A percentile compares a stretch with the other conserved stretches of the same genome.
These are phyloP conservation scores for Drosophila flavopinicola DNA, from an alignment of 2,888 invertebrate species.

Conservation along the genomic window DNA sequence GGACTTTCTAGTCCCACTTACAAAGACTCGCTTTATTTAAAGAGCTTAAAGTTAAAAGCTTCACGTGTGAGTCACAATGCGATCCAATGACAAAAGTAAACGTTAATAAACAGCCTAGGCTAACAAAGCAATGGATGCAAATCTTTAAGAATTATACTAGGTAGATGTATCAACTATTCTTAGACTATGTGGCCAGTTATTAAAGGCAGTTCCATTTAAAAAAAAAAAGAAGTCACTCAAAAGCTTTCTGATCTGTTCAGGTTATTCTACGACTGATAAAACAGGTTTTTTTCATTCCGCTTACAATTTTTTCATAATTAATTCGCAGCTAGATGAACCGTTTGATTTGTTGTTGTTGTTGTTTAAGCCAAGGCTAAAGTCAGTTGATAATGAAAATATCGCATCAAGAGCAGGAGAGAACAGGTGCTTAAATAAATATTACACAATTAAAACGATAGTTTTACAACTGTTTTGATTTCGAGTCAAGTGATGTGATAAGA, in stretches of 20 bases:
- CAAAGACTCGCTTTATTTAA: not conserved
- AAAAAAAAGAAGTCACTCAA: not conserved
- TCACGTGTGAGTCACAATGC: not conserved
- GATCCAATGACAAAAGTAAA: too few species aligned
- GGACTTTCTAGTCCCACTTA: not conserved
- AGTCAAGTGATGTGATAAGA: not conserved
- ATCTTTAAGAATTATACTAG: too few species aligned
- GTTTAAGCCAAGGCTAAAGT: not conserved
- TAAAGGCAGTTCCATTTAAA: not conserved
- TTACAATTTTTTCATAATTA: not conserved
- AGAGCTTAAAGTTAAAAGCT: constrained; percentile 8
- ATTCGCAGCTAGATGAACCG: not conserved
- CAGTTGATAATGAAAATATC: not conserved
- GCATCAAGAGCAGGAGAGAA: not conserved
- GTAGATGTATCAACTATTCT: not conserved
- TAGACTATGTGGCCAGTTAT: not conserved
- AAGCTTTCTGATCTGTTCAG: not conserved
- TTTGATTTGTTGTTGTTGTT: not conserved
- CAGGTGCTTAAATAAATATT: not conserved
- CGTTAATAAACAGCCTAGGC: not conserved
- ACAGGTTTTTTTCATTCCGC: not conserved
- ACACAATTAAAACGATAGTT: not conserved
- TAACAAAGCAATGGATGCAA: too few species aligned
- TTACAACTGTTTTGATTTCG: not conserved
- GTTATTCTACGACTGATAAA: not conserved